Percentiles rank a stretch among this genome's conserved stretches.
Evolutionary conservation across 1,140 invertebrate genomes (phyloP).

Genomic region (Ridgeia piscesae): DNA sequence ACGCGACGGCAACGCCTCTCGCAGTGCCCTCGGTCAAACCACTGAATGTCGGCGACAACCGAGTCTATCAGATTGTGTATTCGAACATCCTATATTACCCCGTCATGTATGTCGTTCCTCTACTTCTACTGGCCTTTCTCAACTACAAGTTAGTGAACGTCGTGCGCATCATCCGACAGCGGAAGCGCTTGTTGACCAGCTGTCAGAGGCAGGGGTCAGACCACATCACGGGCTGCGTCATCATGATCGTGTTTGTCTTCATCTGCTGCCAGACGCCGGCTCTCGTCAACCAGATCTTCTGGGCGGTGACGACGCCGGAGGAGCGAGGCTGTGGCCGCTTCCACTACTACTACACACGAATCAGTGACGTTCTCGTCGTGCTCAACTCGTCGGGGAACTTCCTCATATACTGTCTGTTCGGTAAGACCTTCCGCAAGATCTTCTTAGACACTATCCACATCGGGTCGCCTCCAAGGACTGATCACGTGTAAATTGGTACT

Average conservation of each 20-base stretch:
- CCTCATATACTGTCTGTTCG: conserved; percentile 30
- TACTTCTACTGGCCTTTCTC: conserved; percentile 23
- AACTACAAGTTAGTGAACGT: conserved; percentile 25
- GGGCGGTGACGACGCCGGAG: conserved; percentile 15
- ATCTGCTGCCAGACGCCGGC: conserved; percentile 31
- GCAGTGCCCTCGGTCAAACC: neutral
- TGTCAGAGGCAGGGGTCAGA: neutral
- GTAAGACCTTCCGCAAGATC: conserved; percentile 25
- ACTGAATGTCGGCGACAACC: conserved; percentile 24
- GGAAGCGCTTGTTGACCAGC: conserved; percentile 1
- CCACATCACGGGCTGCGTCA: conserved; percentile 30
- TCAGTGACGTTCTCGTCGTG: conserved; percentile 30
- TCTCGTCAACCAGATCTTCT: conserved; percentile 32
- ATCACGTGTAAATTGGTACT: neutral
- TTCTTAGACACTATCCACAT: conserved; percentile 20
- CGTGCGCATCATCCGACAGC: conserved; percentile 13
- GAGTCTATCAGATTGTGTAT: conserved; percentile 28
- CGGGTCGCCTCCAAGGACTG: neutral
- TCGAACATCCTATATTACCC: conserved; percentile 29
- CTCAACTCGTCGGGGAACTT: conserved; percentile 30
- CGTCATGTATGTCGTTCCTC: conserved; percentile 30
- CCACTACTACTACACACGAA: conserved; percentile 32
- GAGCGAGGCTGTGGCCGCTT: conserved; percentile 25
- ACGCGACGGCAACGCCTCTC: too few relatives aligned
- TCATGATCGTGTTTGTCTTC: conserved; percentile 28